Evolutionary conservation across 1,140 invertebrate species (phyloP), one percentile per base, ranked within the genome.

Genomic region (Philaenus spumarius): DNA sequence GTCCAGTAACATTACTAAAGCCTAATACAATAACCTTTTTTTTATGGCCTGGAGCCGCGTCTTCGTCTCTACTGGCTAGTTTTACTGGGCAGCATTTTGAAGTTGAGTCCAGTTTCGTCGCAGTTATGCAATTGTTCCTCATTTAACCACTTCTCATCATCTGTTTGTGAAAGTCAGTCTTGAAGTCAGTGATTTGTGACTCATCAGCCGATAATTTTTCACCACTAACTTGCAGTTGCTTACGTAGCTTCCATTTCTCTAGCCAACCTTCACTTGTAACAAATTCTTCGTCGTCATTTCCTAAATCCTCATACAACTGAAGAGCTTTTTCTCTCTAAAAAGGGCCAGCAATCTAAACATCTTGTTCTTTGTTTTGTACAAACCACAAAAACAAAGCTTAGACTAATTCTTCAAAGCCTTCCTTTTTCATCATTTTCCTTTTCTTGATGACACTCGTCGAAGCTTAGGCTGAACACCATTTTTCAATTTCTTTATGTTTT

Each of bases 201-300:
- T n/a, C n/a, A n/a, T n/a, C n/a, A n/a, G n/a, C n/a, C n/a, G n/a
- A n/a, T n/a, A n/a, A n/a, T n/a, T n/a, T n/a, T n/a, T n/a, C n/a
- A n/a, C n/a, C n/a, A n/a, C n/a, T n/a, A n/a, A n/a, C n/a, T n/a
- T n/a, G n/a, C n/a, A n/a, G n/a, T n/a, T n/a, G n/a, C n/a, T n/a
- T n/a, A n/a, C n/a, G n/a, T n/a, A n/a, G n/a, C n/a, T n/a, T n/a
- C 63, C 63, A 68, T 45, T 65, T 23, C 48, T 64, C 59, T 39
- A 67, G 53, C 64, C 64, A 67, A 39, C 65, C 65, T 35, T 62
- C 54, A 62, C 65, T 68, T 14, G 65, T 62, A 35, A 60, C 59
- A 61, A 67, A 67, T 35, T 64, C 57, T 22, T 46, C 42, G 53
- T 62, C 62, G 20, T 63, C 55, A 39, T 35, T 35, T 39, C 40